phyloP scores from a whole-genome alignment of 2,888 invertebrate species.

The Drepana falcataria region DNA sequence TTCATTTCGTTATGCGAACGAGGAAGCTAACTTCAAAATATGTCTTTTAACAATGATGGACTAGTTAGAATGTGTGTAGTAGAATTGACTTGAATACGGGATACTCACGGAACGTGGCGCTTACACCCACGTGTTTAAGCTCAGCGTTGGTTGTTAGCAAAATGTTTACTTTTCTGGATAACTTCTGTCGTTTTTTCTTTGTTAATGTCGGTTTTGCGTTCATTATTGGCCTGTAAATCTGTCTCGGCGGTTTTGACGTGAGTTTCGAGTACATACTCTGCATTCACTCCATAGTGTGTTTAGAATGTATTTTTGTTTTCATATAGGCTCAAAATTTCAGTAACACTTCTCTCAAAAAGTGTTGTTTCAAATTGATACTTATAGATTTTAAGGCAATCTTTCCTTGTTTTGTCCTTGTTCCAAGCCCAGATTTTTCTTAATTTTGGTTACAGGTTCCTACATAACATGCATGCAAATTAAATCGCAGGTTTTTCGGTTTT shows the following conservation, averaged over 20 bases:
- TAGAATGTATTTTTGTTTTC: background rate
- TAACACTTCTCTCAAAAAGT: no score
- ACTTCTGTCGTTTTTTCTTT: slow-evolving; percentile 52
- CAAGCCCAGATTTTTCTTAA: no score
- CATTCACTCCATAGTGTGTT: background rate
- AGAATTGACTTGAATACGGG: slow-evolving; percentile 18
- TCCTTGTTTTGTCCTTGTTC: no score
- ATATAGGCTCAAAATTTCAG: no score
- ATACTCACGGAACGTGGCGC: slow-evolving; percentile 34
- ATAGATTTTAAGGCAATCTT: no score
- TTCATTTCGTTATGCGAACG: background rate
- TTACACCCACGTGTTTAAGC: slow-evolving; percentile 44
- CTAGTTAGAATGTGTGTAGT: slow-evolving; percentile 16
- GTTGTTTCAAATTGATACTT: no score
- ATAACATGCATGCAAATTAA: no score
- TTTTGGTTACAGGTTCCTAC: no score
- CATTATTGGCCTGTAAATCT: slow-evolving; percentile 53
- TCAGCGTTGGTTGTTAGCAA: slow-evolving; percentile 35
- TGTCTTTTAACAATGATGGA: background rate
- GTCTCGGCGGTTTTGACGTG: slow-evolving; percentile 32
- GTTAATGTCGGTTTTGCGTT: slow-evolving; percentile 45
- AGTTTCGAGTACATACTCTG: slow-evolving; percentile 7
- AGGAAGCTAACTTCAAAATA: background rate
- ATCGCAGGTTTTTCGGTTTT: no score
- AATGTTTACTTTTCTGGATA: slow-evolving; percentile 62